Conservation (phyloP, 2,113 vertebrate species). For the Rhea pennata region DNA sequence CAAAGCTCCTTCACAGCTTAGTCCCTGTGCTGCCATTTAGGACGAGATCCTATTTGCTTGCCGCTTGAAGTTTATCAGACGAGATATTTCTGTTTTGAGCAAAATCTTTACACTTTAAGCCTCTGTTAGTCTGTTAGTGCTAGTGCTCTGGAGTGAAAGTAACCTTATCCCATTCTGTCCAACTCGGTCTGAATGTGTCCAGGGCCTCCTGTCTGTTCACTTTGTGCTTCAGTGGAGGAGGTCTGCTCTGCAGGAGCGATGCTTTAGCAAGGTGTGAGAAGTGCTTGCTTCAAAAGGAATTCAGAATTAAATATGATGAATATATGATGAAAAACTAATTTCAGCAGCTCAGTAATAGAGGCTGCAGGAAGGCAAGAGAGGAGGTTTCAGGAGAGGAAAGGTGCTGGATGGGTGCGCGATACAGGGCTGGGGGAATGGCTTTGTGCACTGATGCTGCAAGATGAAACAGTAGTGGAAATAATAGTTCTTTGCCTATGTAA, state of each 20-base stretch:
- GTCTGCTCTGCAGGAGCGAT: not conserved
- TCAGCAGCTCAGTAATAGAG: not conserved
- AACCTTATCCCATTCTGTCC: not conserved
- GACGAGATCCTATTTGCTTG: not conserved
- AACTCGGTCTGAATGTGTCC: not conserved
- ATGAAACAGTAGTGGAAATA: not conserved
- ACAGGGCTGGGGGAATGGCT: not conserved
- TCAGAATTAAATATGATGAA: not conserved
- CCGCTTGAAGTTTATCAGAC: not conserved
- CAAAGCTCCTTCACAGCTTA: not conserved
- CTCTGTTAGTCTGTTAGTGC: not conserved
- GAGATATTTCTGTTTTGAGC: not conserved
- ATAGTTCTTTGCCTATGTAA: not conserved
- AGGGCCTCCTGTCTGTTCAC: not conserved
- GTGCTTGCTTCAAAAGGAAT: slow-evolving; percentile 14
- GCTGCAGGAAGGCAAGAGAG: not conserved
- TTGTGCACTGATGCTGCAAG: not conserved
- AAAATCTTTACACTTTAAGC: not conserved
- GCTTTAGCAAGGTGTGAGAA: slow-evolving; percentile 1
- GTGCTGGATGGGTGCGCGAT: not conserved
- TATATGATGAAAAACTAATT: no score
- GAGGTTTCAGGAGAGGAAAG: no score
- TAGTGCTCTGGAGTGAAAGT: not conserved
- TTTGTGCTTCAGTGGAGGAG: not conserved
- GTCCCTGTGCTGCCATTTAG: not conserved